Conservation (phyloP, 2,113 vertebrate genomes). For the Channa argus region DNA sequence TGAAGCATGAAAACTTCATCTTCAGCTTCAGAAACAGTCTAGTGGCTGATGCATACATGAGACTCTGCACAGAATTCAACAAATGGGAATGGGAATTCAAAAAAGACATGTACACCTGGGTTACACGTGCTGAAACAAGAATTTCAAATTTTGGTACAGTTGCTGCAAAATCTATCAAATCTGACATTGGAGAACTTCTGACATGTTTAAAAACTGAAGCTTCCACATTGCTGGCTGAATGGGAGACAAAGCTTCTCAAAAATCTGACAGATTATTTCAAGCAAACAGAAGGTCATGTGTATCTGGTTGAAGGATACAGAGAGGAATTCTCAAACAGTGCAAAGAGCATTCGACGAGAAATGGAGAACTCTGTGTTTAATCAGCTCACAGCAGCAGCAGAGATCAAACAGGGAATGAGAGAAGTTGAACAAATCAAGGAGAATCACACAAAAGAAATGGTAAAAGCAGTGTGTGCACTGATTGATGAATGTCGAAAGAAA, state of each 20-base stretch:
- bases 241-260: slow-evolving; percentile 50
- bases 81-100: slow-evolving; percentile 77
- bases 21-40: slow-evolving; percentile 82
- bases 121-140: too few relatives aligned
- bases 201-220: too few relatives aligned
- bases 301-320: too few relatives aligned
- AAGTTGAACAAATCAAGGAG: slow-evolving; percentile 51
- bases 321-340: too few relatives aligned
- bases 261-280: slow-evolving; percentile 65
- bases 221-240: slow-evolving; percentile 32
- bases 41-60: slow-evolving; percentile 76
- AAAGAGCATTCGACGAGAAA: too few relatives aligned
- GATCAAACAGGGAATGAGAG: too few relatives aligned
- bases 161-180: too few relatives aligned
- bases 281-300: slow-evolving; percentile 55
- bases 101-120: too few relatives aligned
- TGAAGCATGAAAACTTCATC: slow-evolving; percentile 82
- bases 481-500: slow-evolving; percentile 36
- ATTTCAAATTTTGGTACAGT: too few relatives aligned
- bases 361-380: too few relatives aligned
- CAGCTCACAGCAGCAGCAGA: too few relatives aligned
- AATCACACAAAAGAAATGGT: slow-evolving; percentile 44
- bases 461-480: slow-evolving; percentile 24
- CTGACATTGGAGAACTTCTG: too few relatives aligned
- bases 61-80: slow-evolving; percentile 67